These are phyloP conservation scores for Metaphire vulgaris DNA, from an alignment of 1,140 invertebrate species.

Conservation along the genomic window DNA sequence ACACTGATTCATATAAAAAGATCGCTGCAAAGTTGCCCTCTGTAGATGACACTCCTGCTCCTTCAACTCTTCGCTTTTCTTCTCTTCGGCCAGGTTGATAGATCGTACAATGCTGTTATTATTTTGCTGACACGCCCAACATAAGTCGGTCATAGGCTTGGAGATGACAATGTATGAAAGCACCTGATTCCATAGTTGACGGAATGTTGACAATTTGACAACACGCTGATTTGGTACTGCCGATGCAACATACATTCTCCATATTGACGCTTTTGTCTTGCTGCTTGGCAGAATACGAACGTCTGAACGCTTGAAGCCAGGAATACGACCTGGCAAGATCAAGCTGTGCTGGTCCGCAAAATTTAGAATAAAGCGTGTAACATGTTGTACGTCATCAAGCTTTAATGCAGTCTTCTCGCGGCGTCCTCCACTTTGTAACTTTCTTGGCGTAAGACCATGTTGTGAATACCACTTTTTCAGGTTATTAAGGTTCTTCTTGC, in stretches of 20 bases:
- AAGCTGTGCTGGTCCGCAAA: slow-evolving; percentile 13
- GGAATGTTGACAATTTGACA: background rate
- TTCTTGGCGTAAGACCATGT: slow-evolving; percentile 1
- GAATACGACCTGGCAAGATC: slow-evolving; percentile 8
- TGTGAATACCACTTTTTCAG: background rate
- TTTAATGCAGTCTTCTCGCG: background rate
- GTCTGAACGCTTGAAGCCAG: slow-evolving; percentile 12
- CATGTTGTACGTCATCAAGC: background rate
- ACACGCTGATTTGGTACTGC: background rate
- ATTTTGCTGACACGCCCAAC: background rate
- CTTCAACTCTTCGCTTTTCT: background rate
- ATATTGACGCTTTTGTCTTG: background rate
- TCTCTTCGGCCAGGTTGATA: background rate
- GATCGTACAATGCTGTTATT: background rate
- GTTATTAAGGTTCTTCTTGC: background rate
- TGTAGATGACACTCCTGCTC: background rate
- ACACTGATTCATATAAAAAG: background rate
- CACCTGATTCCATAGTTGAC: background rate
- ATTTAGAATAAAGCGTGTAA: slow-evolving; percentile 11
- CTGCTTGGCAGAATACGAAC: background rate
- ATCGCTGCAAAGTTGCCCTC: background rate
- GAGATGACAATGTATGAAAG: background rate
- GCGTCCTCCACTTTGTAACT: background rate
- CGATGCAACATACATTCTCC: background rate
- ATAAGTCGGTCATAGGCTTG: background rate